Percentiles rank a stretch among this genome's conserved stretches.
Conservation (phyloP, 2,113 vertebrate species). For the Grallaria varia region DNA sequence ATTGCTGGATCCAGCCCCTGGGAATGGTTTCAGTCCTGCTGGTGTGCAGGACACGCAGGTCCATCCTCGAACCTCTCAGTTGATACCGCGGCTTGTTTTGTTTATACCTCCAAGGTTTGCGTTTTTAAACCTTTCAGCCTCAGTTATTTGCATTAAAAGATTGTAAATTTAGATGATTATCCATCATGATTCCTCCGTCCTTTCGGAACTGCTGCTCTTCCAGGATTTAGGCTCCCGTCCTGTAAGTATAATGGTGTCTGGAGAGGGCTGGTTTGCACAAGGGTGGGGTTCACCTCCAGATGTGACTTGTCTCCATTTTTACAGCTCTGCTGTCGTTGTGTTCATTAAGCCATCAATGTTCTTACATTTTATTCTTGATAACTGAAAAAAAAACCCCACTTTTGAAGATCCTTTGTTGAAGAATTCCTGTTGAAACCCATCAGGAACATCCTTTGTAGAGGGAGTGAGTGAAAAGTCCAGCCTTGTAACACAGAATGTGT, state of each 20-base stretch:
- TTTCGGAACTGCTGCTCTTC: conserved; percentile 37
- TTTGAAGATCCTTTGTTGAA: not conserved
- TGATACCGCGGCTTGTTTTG: not conserved
- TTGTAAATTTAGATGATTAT: conserved; percentile 32
- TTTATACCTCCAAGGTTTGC: conserved; percentile 32
- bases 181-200: conserved; percentile 34
- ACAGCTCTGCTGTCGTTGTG: not conserved
- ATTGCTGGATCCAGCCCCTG: conserved; percentile 10
- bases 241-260: conserved; percentile 28
- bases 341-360: not conserved
- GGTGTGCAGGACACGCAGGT: not conserved
- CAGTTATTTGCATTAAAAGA: conserved; percentile 53
- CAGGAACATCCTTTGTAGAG: not conserved
- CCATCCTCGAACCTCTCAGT: conserved; percentile 13
- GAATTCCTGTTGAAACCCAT: not conserved
- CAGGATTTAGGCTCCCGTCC: conserved; percentile 40
- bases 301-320: not conserved
- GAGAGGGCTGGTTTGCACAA: not conserved
- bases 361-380: not conserved
- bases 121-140: conserved; percentile 30
- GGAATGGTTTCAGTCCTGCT: not conserved
- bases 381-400: not conserved
- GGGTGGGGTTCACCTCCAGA: not conserved
- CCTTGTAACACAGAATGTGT: not conserved
- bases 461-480: not conserved